A percentile compares a stretch with the other conserved stretches of the same genome.
Evolutionary conservation across 2,113 vertebrate genomes (phyloP).

Genomic region (Bettongia penicillata): DNA sequence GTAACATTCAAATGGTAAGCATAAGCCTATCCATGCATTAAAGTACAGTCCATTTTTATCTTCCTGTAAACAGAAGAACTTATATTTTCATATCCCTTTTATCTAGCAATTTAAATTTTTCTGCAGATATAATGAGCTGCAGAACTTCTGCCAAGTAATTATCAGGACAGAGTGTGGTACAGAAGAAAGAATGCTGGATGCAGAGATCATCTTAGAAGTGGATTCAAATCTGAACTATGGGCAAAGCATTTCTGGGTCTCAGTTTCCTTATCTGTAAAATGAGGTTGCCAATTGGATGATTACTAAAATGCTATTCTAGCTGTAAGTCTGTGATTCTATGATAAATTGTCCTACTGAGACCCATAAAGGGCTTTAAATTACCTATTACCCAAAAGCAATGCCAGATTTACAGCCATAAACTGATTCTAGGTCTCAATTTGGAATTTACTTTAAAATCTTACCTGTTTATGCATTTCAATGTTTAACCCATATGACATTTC

Average conservation of each 20-base stretch:
- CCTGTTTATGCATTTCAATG: slow-evolving; percentile 94
- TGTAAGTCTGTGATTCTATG: neutral
- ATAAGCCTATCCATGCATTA: slow-evolving; percentile 23
- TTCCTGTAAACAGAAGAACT: slow-evolving; percentile 21
- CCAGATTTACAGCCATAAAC: neutral
- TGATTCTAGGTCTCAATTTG: slow-evolving; percentile 49
- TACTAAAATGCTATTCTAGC: neutral
- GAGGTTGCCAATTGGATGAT: neutral
- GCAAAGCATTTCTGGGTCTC: neutral
- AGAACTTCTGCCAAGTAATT: neutral
- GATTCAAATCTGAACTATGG: neutral
- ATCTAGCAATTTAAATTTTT: slow-evolving; percentile 22
- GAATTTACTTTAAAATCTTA: slow-evolving; percentile 81
- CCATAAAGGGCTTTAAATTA: neutral
- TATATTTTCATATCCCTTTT: slow-evolving; percentile 48
- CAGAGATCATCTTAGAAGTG: neutral
- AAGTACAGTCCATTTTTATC: slow-evolving; percentile 41
- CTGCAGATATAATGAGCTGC: neutral
- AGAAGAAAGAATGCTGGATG: neutral
- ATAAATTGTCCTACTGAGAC: slow-evolving; percentile 19
- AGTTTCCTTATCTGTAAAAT: neutral
- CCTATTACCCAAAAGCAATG: slow-evolving; percentile 3
- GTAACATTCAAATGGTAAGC: slow-evolving; percentile 25
- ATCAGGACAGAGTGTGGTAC: neutral
- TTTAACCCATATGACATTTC: slow-evolving; percentile 93